Percentiles rank a stretch among this genome's conserved stretches.
phyloP scores from a whole-genome alignment of 1,140 invertebrate species.

The Paraescarpia echinospica region DNA sequence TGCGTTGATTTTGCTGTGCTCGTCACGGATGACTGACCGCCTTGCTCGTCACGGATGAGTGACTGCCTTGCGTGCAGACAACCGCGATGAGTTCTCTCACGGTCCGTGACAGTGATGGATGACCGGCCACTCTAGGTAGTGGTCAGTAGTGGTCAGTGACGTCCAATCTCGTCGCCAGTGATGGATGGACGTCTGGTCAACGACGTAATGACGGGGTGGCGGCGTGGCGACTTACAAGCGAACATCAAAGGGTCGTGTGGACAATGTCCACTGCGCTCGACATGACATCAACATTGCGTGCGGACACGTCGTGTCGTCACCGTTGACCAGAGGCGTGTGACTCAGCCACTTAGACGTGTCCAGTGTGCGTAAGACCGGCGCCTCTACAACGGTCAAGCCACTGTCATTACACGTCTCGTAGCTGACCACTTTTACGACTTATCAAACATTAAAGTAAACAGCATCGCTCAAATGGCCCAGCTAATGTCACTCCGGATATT shows the following conservation, averaged over 20 bases:
- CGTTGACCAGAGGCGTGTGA: not conserved
- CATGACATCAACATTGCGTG: conserved; percentile 4
- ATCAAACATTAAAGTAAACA: not conserved
- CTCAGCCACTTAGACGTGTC: not conserved
- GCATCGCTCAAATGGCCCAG: not conserved
- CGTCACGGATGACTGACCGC: not conserved
- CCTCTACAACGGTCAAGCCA: not conserved
- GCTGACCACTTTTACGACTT: not conserved
- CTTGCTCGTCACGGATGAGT: not conserved
- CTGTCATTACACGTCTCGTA: not conserved
- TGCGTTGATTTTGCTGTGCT: not conserved
- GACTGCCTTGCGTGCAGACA: not conserved
- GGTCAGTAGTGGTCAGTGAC: not conserved
- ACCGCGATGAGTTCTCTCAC: not conserved
- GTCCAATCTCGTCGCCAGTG: not conserved
- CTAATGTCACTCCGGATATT: not conserved
- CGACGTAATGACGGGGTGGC: not conserved
- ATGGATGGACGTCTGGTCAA: not conserved
- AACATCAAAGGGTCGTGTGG: not conserved
- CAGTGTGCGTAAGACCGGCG: not conserved
- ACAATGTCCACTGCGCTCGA: not conserved
- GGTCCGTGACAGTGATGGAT: not conserved
- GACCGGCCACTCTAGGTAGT: not conserved
- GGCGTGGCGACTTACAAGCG: not conserved
- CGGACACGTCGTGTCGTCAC: not conserved